These are phyloP conservation scores for Drosophila tripunctata DNA, from an alignment of 2,888 invertebrate species.

Conservation along the genomic window DNA sequence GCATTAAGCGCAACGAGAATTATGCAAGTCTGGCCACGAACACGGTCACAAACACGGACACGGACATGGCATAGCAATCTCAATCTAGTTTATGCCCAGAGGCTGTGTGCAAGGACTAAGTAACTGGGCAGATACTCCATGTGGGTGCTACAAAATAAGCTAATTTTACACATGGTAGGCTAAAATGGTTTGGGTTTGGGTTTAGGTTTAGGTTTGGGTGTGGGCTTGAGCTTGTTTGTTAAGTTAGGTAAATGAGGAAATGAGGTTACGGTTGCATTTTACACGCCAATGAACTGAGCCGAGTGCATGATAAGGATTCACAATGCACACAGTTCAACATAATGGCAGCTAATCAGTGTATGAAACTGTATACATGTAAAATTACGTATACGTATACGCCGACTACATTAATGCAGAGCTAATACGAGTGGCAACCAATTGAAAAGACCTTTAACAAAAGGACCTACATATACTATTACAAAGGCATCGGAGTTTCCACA, in stretches of 20 bases:
- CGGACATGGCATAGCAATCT: constrained; percentile 41
- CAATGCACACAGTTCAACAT: constrained; percentile 24
- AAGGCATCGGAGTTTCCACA: constrained; percentile 14
- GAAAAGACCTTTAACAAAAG: constrained; percentile 36
- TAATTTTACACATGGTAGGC: constrained; percentile 77
- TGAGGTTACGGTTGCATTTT: constrained; percentile 63
- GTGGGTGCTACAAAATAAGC: constrained; percentile 66
- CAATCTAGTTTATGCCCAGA: constrained; percentile 60
- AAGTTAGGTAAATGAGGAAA: constrained; percentile 36
- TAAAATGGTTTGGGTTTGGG: neutral
- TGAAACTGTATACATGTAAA: neutral
- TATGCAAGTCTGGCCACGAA: constrained; percentile 55
- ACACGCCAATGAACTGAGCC: constrained; percentile 48
- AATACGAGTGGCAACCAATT: constrained; percentile 38
- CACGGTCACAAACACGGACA: neutral
- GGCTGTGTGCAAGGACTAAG: constrained; percentile 36
- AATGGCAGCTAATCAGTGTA: constrained; percentile 44
- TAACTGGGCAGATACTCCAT: constrained; percentile 42
- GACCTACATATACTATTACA: neutral
- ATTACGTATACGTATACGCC: neutral
- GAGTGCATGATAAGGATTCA: constrained; percentile 38
- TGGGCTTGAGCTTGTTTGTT: constrained; percentile 32
- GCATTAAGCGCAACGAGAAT: constrained; percentile 75
- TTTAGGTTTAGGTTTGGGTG: neutral
- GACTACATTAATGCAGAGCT: constrained; percentile 34